Conservation (phyloP, 2,888 invertebrate species). For the Notodonta ziczac region DNA sequence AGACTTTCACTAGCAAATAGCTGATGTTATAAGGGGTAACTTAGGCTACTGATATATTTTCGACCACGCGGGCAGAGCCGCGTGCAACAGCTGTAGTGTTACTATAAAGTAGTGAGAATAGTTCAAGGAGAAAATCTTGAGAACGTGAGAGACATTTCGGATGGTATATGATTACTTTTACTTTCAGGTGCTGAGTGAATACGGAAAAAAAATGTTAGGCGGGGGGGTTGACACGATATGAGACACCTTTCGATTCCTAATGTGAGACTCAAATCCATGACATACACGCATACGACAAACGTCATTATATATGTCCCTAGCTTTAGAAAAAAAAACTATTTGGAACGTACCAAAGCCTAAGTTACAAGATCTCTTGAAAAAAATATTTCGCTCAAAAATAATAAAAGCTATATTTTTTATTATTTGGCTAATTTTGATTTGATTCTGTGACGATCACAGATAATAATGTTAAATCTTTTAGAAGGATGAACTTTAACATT, state of each 20-base stretch:
- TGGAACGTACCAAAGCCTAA: constrained; percentile 73
- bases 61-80: too few relatives aligned
- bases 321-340: constrained; percentile 45
- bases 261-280: constrained; percentile 34
- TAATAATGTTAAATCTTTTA: too few relatives aligned
- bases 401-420: constrained; percentile 31
- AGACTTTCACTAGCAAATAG: too few relatives aligned
- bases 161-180: constrained; percentile 25
- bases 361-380: constrained; percentile 62
- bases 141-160: background rate
- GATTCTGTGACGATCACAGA: constrained; percentile 18
- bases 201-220: constrained; percentile 93
- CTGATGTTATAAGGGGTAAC: too few relatives aligned
- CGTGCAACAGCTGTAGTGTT: too few relatives aligned
- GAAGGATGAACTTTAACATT: too few relatives aligned
- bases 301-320: constrained; percentile 27
- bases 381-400: constrained; percentile 50
- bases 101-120: too few relatives aligned
- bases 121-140: too few relatives aligned
- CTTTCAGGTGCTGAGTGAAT: constrained; percentile 91
- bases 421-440: constrained; percentile 23
- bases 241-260: constrained; percentile 16
- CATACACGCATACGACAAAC: constrained; percentile 29
- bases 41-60: too few relatives aligned
- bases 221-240: constrained; percentile 74